Conservation (phyloP, 1,140 invertebrate species). For the Lasioglossum albipes region DNA sequence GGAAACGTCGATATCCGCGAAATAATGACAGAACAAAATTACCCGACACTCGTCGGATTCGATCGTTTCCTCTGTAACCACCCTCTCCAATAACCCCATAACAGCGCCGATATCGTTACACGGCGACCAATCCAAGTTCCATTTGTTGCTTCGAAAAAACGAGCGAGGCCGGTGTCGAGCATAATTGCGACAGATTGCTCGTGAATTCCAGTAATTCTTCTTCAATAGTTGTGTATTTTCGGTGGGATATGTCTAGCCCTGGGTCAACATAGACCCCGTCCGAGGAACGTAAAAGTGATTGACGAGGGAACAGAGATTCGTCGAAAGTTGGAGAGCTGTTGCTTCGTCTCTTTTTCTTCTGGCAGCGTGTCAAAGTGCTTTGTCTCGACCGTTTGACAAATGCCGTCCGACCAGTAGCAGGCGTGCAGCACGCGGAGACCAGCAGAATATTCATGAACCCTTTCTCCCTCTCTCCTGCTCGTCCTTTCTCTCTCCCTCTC, state of each 20-base stretch:
- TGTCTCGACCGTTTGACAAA: constrained; percentile 24
- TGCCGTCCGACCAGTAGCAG: background rate
- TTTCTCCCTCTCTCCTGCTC: background rate
- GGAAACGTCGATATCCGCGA: background rate
- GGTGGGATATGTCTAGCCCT: no score
- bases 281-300: background rate
- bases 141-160: constrained; percentile 6
- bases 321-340: background rate
- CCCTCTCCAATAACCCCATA: no score
- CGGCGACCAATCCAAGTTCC: background rate
- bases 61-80: background rate
- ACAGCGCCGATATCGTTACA: background rate
- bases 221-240: no score
- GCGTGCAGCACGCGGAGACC: background rate
- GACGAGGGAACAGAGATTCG: constrained; percentile 10
- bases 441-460: constrained; percentile 37
- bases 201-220: background rate
- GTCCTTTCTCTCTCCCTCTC: no score
- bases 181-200: constrained; percentile 3
- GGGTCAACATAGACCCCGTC: no score
- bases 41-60: constrained; percentile 1
- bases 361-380: constrained; percentile 27
- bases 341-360: background rate
- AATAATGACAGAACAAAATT: constrained; percentile 21
- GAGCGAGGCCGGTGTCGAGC: background rate